phyloP scores from a whole-genome alignment of 2,797 vertebrate species.

The Hippopotamyrus pictus region DNA sequence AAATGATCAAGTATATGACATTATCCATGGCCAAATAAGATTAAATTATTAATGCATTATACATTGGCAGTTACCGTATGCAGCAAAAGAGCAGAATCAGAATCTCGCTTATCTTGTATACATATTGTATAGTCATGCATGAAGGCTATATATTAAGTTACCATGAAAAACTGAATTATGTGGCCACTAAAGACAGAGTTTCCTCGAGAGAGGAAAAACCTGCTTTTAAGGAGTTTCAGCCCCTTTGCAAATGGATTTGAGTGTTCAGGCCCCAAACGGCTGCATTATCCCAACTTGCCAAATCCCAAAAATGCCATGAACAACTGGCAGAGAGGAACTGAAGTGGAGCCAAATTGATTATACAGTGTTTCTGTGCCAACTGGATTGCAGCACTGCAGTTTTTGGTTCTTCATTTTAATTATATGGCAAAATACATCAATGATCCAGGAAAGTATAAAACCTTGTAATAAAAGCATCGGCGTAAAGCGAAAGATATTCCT shows the following conservation, averaged over 20 bases:
- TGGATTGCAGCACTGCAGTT: neutral
- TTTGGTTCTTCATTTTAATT: constrained; percentile 3
- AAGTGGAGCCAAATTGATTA: constrained; percentile 16
- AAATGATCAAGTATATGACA: neutral
- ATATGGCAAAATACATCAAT: constrained; percentile 13
- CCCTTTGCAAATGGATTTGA: constrained; percentile 4
- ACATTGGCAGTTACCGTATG: neutral
- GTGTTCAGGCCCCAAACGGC: neutral
- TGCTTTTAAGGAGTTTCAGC: constrained; percentile 7
- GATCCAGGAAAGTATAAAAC: neutral
- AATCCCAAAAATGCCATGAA: constrained; percentile 17
- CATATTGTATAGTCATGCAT: neutral
- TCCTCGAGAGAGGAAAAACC: neutral
- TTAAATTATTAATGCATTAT: neutral
- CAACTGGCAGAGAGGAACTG: constrained; percentile 3
- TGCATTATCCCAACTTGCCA: constrained; percentile 10
- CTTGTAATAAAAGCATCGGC: constrained; percentile 18
- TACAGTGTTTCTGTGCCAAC: constrained; percentile 9
- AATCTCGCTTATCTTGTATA: neutral
- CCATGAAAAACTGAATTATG: constrained; percentile 9
- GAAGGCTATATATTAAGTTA: neutral
- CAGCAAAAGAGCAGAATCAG: neutral
- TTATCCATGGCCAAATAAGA: neutral
- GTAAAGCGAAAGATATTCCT: neutral
- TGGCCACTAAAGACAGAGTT: neutral